Conservation (phyloP, 1,140 invertebrate genomes). For the Lepidurus couesii region DNA sequence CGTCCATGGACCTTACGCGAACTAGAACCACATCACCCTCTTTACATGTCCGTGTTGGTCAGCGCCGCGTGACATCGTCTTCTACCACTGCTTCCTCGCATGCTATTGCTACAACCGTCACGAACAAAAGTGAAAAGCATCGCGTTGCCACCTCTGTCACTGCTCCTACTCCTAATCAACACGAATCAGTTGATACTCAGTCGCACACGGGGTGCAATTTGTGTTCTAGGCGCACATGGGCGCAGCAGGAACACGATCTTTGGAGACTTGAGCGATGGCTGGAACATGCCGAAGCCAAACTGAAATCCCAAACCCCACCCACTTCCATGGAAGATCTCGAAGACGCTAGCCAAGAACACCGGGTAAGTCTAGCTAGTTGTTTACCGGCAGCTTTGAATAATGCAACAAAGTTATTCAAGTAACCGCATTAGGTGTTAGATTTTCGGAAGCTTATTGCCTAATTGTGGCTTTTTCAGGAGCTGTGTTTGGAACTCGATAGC, state of each 20-base stretch:
- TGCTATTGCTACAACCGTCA: background rate
- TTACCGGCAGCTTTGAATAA: constrained; percentile 24
- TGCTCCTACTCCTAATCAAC: background rate
- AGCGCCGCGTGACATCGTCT: background rate
- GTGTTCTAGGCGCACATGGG: constrained; percentile 78
- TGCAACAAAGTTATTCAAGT: background rate
- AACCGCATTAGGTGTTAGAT: background rate
- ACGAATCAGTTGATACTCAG: background rate
- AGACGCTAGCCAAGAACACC: constrained; percentile 69
- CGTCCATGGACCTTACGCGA: background rate
- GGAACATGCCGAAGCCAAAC: constrained; percentile 74
- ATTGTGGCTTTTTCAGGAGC: constrained; percentile 55
- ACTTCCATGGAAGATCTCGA: constrained; percentile 74
- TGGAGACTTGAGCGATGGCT: constrained; percentile 87
- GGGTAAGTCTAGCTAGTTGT: constrained; percentile 42
- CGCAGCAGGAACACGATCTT: constrained; percentile 78
- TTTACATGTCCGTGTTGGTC: background rate
- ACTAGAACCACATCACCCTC: background rate
- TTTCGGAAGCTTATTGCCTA: background rate
- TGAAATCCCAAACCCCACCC: constrained; percentile 62
- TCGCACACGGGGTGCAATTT: constrained; percentile 45
- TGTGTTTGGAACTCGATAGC: constrained; percentile 78
- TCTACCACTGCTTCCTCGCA: background rate
- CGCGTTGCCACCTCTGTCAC: background rate
- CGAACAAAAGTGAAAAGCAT: background rate